These are phyloP conservation scores for Gonatopus flavifemur DNA, from an alignment of 1,140 invertebrate species.

Conservation along the genomic window DNA sequence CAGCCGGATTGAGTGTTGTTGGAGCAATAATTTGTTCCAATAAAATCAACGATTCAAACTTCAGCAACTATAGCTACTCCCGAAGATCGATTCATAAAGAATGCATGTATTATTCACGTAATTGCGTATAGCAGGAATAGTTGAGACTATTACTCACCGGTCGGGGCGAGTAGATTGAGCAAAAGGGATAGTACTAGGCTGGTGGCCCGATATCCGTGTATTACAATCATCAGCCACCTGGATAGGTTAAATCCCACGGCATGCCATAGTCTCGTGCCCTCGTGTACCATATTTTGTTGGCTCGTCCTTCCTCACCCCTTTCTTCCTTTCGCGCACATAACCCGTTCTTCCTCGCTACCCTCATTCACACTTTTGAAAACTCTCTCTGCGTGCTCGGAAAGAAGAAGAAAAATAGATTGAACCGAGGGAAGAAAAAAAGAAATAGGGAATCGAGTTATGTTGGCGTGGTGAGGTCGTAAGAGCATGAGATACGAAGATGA, in stretches of 20 bases:
- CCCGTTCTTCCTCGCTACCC: conserved; percentile 1
- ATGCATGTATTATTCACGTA: too few relatives aligned
- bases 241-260: conserved; percentile 32
- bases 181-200: conserved; percentile 35
- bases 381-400: conserved; percentile 1
- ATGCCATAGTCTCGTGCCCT: conserved; percentile 35
- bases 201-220: conserved; percentile 36
- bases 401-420: background rate
- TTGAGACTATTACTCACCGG: conserved; percentile 44
- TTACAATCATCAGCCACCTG: conserved; percentile 40
- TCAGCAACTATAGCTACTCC: too few relatives aligned
- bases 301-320: conserved; percentile 19
- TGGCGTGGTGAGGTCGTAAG: too few relatives aligned
- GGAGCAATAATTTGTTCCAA: too few relatives aligned
- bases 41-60: too few relatives aligned
- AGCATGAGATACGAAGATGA: too few relatives aligned
- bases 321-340: conserved; percentile 7
- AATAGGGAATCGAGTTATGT: too few relatives aligned
- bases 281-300: conserved; percentile 35
- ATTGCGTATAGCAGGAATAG: too few relatives aligned
- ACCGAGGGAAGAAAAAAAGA: too few relatives aligned
- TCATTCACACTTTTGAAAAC: conserved; percentile 25
- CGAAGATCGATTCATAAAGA: too few relatives aligned
- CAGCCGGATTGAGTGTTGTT: too few relatives aligned
- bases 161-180: conserved; percentile 38